A percentile compares a stretch with the other conserved stretches of the same genome.
Evolutionary conservation across 2,113 vertebrate species (phyloP).

Genomic region (Heteronetta atricapilla): DNA sequence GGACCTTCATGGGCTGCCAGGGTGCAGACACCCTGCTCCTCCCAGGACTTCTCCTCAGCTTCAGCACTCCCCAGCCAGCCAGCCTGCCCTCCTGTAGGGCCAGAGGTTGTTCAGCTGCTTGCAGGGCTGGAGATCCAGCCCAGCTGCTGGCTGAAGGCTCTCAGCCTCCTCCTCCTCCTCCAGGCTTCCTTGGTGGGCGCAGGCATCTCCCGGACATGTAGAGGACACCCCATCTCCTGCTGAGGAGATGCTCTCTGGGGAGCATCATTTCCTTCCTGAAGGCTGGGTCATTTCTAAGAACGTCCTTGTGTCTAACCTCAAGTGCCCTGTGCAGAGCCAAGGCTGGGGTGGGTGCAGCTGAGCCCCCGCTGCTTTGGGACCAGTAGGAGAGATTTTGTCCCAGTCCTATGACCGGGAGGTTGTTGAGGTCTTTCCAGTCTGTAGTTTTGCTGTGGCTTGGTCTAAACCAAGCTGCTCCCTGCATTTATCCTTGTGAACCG

Average conservation of each 20-base stretch:
- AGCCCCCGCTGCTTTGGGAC: not conserved
- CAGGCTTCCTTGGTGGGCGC: not conserved
- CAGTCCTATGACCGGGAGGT: not conserved
- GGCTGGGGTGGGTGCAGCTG: not conserved
- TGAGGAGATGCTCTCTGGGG: not conserved
- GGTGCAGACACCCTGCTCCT: not conserved
- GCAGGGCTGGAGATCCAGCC: not conserved
- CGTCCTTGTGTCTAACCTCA: not conserved
- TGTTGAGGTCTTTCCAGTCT: not conserved
- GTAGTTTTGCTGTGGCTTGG: not conserved
- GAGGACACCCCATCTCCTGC: not conserved
- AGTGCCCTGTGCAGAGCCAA: rapidly evolving
- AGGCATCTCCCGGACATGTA: not conserved
- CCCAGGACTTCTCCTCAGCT: not conserved
- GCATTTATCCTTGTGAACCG: not conserved
- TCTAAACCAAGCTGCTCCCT: not conserved
- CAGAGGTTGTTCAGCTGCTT: not conserved
- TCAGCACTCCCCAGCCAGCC: not conserved
- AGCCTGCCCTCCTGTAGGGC: not conserved
- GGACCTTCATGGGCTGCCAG: not conserved
- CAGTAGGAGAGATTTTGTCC: not conserved
- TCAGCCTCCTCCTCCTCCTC: not conserved
- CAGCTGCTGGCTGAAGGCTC: not conserved
- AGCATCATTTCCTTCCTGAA: not conserved
- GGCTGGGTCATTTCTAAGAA: not conserved